phyloP scores from a whole-genome alignment of 2,797 vertebrate species.

The Streptopelia turtur region DNA sequence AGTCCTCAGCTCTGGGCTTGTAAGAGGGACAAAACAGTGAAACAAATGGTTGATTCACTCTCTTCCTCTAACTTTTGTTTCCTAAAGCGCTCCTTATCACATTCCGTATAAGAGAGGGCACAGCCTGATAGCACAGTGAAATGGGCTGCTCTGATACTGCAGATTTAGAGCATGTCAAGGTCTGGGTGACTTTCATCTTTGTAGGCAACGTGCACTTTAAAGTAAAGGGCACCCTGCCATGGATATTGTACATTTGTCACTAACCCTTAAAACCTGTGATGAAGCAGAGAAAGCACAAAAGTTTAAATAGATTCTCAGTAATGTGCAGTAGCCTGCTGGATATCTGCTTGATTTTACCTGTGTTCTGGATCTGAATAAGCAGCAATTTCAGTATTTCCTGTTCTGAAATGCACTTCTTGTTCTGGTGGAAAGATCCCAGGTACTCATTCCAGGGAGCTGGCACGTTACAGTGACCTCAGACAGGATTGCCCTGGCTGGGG shows the following conservation, averaged over 20 bases:
- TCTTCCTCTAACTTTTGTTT: neutral
- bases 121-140: neutral
- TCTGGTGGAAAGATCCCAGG: neutral
- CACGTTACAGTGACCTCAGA: neutral
- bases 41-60: neutral
- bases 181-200: neutral
- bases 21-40: neutral
- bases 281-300: neutral
- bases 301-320: neutral
- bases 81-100: neutral
- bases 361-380: neutral
- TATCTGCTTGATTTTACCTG: neutral
- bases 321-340: neutral
- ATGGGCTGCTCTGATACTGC: neutral
- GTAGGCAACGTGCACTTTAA: neutral
- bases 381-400: neutral
- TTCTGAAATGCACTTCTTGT: neutral
- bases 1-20: neutral
- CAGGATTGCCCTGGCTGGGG: neutral
- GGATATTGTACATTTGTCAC: neutral
- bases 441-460: rapidly evolving
- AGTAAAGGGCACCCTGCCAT: slow-evolving; percentile 6
- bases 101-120: neutral
- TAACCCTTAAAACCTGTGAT: neutral
- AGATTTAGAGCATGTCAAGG: neutral